phyloP scores from a whole-genome alignment of 2,113 vertebrate species.

The Salvator merianae region DNA sequence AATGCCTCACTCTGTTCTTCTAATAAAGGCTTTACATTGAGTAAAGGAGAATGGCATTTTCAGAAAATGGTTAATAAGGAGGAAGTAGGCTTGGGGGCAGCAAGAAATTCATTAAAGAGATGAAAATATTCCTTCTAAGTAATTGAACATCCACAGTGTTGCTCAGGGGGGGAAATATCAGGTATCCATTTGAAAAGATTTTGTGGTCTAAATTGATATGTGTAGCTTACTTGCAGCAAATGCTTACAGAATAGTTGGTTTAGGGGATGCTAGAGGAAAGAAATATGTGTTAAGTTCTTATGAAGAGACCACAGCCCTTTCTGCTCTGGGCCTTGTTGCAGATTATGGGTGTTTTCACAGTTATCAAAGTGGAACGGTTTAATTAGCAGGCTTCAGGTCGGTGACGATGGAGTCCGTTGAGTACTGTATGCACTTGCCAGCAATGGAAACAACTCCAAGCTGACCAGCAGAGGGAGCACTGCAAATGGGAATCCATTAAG shows the following conservation, averaged over 20 bases:
- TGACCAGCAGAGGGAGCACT: too few species aligned
- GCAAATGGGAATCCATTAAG: too few species aligned
- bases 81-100: not conserved
- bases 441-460: too few species aligned
- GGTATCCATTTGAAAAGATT: not conserved
- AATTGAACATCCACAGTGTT: not conserved
- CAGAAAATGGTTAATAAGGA: slow-evolving; percentile 1
- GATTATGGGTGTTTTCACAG: too few species aligned
- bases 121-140: slow-evolving; percentile 29
- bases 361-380: too few species aligned
- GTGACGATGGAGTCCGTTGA: too few species aligned
- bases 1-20: slow-evolving; percentile 40
- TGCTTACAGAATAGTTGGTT: not conserved
- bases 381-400: too few species aligned
- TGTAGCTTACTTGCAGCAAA: not conserved
- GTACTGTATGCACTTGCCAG: too few species aligned
- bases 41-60: not conserved
- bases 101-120: slow-evolving; percentile 10
- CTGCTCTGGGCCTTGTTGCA: too few species aligned
- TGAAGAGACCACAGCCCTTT: too few species aligned
- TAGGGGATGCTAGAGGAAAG: too few species aligned
- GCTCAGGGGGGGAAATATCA: not conserved
- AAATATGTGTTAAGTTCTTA: too few species aligned
- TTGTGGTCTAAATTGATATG: not conserved
- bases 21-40: slow-evolving; percentile 8